phyloP scores from a whole-genome alignment of 1,140 invertebrate species.

The Helicorthomorpha holstii region DNA sequence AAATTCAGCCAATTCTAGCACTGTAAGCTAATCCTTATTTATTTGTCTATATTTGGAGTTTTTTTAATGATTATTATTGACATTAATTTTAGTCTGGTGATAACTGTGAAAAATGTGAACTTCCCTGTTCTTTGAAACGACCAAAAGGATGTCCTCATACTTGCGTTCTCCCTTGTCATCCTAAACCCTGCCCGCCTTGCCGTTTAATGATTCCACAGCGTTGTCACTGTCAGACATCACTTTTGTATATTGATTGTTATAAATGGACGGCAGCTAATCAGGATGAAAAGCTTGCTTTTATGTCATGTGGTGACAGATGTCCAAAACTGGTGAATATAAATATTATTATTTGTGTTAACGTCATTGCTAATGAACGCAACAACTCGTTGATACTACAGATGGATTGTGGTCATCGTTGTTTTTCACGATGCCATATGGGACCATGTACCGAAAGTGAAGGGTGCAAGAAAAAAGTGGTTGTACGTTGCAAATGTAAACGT shows the following conservation, averaged over 20 bases:
- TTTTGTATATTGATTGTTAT: slow-evolving; percentile 51
- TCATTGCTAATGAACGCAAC: background rate
- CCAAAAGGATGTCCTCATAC: slow-evolving; percentile 58
- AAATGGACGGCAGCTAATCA: slow-evolving; percentile 37
- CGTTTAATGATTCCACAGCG: slow-evolving; percentile 45
- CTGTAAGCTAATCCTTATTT: background rate
- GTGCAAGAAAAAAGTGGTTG: slow-evolving; percentile 61
- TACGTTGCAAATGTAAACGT: slow-evolving; percentile 59
- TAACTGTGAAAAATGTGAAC: slow-evolving; percentile 54
- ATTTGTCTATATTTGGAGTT: background rate
- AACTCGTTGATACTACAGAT: slow-evolving; percentile 20
- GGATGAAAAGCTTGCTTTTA: slow-evolving; percentile 32
- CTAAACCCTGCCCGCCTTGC: slow-evolving; percentile 36
- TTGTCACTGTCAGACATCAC: slow-evolving; percentile 62
- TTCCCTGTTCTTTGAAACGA: slow-evolving; percentile 43
- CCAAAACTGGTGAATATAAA: slow-evolving; percentile 49
- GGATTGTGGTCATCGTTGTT: slow-evolving; percentile 50
- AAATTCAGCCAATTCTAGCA: background rate
- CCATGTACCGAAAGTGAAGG: slow-evolving; percentile 42
- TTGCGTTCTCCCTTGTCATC: slow-evolving; percentile 59
- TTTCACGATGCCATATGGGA: slow-evolving; percentile 54
- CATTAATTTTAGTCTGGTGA: slow-evolving; percentile 20
- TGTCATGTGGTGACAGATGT: slow-evolving; percentile 66
- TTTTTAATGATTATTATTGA: background rate
- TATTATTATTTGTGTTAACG: no score